Percentiles rank a stretch among this genome's conserved stretches.
These are phyloP conservation scores for Neomonachus schauinslandi DNA, from an alignment of 2,113 vertebrate genomes.

Conservation along the genomic window DNA sequence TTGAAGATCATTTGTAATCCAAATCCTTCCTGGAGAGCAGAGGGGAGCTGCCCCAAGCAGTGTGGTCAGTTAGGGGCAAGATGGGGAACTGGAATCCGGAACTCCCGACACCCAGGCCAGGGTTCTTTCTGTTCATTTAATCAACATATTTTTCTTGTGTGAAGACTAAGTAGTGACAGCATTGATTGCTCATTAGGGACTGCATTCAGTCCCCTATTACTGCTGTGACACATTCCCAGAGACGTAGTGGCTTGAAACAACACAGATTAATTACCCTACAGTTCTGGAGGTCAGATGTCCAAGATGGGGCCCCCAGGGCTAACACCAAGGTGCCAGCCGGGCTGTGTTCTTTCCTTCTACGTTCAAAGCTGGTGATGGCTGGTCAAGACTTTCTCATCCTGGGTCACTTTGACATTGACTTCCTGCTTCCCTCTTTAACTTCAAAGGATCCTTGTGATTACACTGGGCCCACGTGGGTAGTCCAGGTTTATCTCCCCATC, in stretches of 20 bases:
- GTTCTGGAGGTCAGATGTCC: background rate
- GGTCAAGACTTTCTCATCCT: accelerated
- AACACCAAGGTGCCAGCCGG: accelerated
- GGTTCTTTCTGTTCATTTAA: background rate
- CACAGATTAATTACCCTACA: no score
- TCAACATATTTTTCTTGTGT: background rate
- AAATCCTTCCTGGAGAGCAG: background rate
- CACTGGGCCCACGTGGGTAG: no score
- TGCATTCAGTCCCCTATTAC: background rate
- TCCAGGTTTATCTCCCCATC: background rate
- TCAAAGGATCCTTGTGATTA: background rate
- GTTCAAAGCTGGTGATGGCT: background rate
- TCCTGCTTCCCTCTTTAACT: background rate
- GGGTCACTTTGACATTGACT: accelerated
- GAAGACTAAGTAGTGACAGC: background rate
- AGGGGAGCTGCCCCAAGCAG: no score
- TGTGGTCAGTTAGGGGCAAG: background rate
- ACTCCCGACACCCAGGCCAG: background rate
- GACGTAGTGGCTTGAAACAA: background rate
- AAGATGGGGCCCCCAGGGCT: background rate
- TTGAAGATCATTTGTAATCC: background rate
- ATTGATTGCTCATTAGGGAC: background rate
- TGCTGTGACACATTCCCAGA: background rate
- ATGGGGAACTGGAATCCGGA: background rate
- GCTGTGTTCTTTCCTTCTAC: background rate